Percentiles rank a stretch among this genome's conserved stretches.
These are phyloP conservation scores for Pachyrhynchus sulphureomaculatus DNA, from an alignment of 1,140 invertebrate species.

Conservation along the genomic window DNA sequence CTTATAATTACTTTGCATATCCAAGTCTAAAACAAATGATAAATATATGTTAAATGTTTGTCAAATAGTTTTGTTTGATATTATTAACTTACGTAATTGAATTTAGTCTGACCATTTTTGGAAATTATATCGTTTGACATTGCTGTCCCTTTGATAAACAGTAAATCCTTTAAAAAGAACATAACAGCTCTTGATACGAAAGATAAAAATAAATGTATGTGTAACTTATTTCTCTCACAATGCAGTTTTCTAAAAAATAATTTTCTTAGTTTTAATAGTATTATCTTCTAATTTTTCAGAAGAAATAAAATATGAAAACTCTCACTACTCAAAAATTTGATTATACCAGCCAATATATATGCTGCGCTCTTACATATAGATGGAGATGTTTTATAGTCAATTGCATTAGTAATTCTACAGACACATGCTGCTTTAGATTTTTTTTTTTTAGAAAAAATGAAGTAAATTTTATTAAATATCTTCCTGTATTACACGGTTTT, in stretches of 20 bases:
- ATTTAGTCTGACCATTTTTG: constrained; percentile 32
- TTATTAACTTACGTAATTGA: constrained; percentile 54
- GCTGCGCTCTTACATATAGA: too few species aligned
- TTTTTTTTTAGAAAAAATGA: too few species aligned
- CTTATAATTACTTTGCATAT: constrained; percentile 69
- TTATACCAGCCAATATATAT: too few species aligned
- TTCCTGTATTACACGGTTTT: too few species aligned
- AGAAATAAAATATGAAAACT: too few species aligned
- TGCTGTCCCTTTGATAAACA: constrained; percentile 60
- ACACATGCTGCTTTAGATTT: too few species aligned
- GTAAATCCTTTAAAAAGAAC: constrained; percentile 60
- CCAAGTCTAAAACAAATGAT: constrained; percentile 59
- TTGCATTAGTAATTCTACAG: too few species aligned
- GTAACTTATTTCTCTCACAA: constrained; percentile 67
- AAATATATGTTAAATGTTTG: neutral
- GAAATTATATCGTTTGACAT: constrained; percentile 45
- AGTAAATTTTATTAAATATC: too few species aligned
- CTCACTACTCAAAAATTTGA: too few species aligned
- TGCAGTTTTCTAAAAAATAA: constrained; percentile 58
- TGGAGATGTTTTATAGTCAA: too few species aligned
- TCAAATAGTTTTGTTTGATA: constrained; percentile 55
- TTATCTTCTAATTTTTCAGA: neutral
- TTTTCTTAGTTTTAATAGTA: neutral
- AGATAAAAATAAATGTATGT: constrained; percentile 68
- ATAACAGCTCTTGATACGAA: constrained; percentile 66